A percentile compares a stretch with the other conserved stretches of the same genome.
Conservation (phyloP, 2,888 invertebrate genomes). For the Xylota sylvarum region DNA sequence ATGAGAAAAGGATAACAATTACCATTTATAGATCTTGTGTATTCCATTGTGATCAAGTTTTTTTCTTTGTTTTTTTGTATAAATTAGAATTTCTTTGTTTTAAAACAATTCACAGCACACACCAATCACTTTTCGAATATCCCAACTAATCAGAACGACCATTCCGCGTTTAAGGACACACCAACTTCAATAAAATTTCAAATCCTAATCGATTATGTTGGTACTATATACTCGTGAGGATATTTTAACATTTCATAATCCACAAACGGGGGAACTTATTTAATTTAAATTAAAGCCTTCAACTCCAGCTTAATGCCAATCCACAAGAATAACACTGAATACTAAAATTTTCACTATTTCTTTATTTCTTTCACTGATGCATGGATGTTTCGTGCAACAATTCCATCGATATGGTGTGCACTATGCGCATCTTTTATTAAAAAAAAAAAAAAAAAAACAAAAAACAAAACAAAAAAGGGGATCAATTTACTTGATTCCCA, state of each 20-base stretch:
- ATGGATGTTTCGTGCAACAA: conserved; percentile 66
- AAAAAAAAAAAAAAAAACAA: background rate
- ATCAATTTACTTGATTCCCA: conserved; percentile 34
- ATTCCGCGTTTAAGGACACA: background rate
- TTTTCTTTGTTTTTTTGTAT: background rate
- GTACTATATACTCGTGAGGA: background rate
- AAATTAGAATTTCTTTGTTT: background rate
- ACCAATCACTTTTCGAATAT: background rate
- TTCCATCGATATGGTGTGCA: conserved; percentile 41
- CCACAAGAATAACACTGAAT: background rate
- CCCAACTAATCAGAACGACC: background rate
- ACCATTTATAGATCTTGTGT: conserved; percentile 74
- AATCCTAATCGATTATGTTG: background rate
- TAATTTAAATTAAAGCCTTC: background rate
- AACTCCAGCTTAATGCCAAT: background rate
- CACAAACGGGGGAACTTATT: background rate
- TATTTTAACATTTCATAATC: background rate
- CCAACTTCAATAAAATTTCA: background rate
- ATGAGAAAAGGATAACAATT: conserved; percentile 10
- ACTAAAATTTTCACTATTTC: conserved; percentile 53
- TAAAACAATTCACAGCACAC: background rate
- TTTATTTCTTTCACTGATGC: conserved; percentile 53
- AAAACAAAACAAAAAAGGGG: conserved; percentile 6
- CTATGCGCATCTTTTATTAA: conserved; percentile 32
- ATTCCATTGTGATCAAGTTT: conserved; percentile 67